phyloP scores from a whole-genome alignment of 1,140 invertebrate species.

The Proctacanthus coquilletti region DNA sequence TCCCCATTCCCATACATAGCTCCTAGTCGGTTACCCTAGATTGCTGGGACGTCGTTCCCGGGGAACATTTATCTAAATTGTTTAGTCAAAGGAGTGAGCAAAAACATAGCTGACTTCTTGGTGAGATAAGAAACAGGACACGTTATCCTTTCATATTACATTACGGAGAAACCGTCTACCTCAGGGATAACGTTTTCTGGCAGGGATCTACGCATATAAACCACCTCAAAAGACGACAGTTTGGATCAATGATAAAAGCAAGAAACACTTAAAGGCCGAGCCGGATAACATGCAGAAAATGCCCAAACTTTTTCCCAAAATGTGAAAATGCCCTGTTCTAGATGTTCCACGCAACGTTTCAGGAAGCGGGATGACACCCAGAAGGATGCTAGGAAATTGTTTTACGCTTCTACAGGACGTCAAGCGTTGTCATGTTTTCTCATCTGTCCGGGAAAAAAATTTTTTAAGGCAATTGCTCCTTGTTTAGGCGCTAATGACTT shows the following conservation, averaged over 20 bases:
- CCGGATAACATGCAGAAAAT: not conserved
- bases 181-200: not conserved
- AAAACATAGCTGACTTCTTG: not conserved
- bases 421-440: not conserved
- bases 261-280: not conserved
- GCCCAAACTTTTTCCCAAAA: not conserved
- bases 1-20: too few species aligned
- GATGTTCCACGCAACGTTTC: too few species aligned
- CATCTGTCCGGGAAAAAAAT: not conserved
- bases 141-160: conserved; percentile 1
- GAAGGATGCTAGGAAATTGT: not conserved
- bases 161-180: not conserved
- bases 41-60: too few species aligned
- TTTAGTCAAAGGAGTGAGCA: not conserved
- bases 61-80: not conserved
- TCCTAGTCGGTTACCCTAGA: too few species aligned
- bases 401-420: not conserved
- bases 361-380: not conserved
- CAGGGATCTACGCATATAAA: not conserved
- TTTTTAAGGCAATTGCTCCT: too few species aligned
- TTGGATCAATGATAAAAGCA: not conserved
- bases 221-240: not conserved
- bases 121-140: not conserved
- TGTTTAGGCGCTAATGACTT: conserved; percentile 1
- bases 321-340: not conserved